phyloP scores from a whole-genome alignment of 2,113 vertebrate species.

The Fulmarus glacialis region DNA sequence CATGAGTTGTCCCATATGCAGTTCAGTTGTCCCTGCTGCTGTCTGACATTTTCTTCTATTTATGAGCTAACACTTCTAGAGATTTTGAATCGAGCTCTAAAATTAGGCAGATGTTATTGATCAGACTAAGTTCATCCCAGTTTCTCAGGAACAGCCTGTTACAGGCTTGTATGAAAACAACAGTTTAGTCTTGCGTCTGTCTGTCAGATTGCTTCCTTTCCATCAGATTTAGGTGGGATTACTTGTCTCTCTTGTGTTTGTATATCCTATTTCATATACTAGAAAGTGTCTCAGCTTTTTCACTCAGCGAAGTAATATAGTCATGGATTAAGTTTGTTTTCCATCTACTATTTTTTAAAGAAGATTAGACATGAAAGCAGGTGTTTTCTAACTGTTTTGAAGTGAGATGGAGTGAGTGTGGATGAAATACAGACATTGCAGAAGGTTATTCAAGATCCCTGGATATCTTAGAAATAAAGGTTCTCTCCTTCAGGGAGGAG shows the following conservation, averaged over 20 bases:
- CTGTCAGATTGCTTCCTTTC: neutral
- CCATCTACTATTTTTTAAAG: neutral
- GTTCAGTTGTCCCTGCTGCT: neutral
- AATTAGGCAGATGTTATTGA: neutral
- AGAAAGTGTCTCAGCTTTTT: neutral
- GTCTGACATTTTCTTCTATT: neutral
- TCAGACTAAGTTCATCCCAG: neutral
- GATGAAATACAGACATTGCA: neutral
- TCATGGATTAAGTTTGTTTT: neutral
- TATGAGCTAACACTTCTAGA: neutral
- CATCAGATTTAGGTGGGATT: neutral
- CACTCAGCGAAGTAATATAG: neutral
- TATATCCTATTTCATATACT: neutral
- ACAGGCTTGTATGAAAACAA: neutral
- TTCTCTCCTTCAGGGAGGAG: neutral
- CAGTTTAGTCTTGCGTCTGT: neutral
- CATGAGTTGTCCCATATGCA: neutral
- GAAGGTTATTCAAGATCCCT: neutral
- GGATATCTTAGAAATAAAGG: neutral
- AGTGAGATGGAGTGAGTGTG: neutral
- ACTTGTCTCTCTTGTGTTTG: neutral
- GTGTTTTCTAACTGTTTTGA: constrained; percentile 6
- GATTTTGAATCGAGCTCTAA: neutral
- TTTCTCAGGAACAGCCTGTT: neutral
- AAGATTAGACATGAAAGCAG: neutral